These are phyloP conservation scores for Numenius arquata DNA, from an alignment of 2,113 vertebrate genomes.

Conservation along the genomic window DNA sequence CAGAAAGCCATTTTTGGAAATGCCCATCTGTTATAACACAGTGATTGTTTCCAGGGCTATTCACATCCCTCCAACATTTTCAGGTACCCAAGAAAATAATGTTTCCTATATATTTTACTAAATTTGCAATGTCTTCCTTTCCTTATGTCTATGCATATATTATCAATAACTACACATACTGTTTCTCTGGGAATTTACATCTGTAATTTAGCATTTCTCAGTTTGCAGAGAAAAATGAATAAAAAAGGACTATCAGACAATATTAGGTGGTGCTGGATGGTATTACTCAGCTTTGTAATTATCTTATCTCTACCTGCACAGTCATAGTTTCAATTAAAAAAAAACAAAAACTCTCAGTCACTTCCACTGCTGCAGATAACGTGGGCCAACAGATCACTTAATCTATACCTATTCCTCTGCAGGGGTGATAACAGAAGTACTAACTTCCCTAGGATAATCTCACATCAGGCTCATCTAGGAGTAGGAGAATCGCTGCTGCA, in stretches of 20 bases:
- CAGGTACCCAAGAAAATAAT: background rate
- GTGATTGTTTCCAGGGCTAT: background rate
- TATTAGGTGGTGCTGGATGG: background rate
- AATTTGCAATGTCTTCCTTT: background rate
- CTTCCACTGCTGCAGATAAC: background rate
- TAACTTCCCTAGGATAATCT: background rate
- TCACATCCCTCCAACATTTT: background rate
- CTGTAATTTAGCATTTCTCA: background rate
- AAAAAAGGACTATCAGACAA: background rate
- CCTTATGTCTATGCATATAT: background rate
- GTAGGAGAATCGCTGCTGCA: background rate
- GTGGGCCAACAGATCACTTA: background rate
- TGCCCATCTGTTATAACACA: background rate
- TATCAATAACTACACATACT: background rate
- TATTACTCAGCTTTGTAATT: background rate
- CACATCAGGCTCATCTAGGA: background rate
- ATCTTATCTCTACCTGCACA: slow-evolving; percentile 10
- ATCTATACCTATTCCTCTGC: background rate
- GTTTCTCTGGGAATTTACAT: background rate
- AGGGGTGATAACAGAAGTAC: background rate
- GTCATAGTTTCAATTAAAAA: background rate
- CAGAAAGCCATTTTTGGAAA: background rate
- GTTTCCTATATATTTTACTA: background rate
- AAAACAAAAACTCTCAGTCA: background rate
- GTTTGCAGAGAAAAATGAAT: background rate